Evolutionary conservation across 2,797 vertebrate genomes (phyloP).

Genomic region (Mus spretus): DNA sequence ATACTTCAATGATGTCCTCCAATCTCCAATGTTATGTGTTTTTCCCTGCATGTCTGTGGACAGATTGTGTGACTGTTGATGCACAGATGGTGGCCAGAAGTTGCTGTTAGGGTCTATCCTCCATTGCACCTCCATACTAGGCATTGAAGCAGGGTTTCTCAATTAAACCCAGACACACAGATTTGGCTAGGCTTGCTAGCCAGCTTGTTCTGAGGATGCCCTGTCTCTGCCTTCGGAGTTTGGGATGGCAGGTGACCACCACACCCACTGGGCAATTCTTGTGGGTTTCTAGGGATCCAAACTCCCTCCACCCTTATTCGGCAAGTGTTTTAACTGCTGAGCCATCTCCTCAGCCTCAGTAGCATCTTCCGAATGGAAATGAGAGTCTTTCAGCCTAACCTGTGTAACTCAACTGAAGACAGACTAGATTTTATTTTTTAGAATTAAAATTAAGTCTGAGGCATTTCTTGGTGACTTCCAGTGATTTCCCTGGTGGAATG

Average conservation of each 20-base stretch:
- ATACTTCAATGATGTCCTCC: neutral
- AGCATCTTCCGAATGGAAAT: neutral
- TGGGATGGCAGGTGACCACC: neutral
- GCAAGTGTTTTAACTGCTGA: neutral
- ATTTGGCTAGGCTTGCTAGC: neutral
- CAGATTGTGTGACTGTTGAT: neutral
- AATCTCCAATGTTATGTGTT: neutral
- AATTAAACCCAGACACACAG: neutral
- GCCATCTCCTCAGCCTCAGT: neutral
- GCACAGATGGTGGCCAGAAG: too few relatives aligned
- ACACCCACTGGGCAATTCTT: neutral
- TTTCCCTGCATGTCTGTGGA: neutral
- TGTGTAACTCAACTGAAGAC: neutral
- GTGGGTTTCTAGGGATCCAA: neutral
- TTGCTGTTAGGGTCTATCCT: neutral
- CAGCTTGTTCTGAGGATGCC: neutral
- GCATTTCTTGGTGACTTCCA: neutral
- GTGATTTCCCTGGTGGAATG: neutral
- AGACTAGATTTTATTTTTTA: slow-evolving; percentile 71
- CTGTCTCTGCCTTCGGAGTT: neutral
- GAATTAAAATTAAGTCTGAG: neutral
- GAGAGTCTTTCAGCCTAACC: neutral
- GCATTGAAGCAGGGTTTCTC: neutral
- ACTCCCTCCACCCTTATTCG: neutral
- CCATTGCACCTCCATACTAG: neutral